Base-by-base conservation (phyloP, 2,797 vertebrate genomes). In the Sebastes hubbsi region DNA sequence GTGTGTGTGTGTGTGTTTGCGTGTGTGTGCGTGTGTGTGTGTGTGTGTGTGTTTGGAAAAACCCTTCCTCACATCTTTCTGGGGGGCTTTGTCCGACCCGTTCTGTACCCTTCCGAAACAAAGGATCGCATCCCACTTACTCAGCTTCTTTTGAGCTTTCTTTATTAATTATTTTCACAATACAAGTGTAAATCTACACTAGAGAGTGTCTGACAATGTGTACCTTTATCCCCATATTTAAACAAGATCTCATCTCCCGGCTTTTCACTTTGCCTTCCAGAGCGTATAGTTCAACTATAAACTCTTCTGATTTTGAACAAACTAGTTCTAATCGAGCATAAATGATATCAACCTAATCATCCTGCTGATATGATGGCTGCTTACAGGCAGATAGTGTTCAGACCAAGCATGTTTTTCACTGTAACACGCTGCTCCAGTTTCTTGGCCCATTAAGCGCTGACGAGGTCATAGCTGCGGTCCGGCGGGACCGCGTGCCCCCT, bases 371-470 rank as follows among this genome's bases (percentile, higher is more conserved):
- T 10, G 36, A n/a, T 5, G 32, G 14, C 32, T 70, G 67, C 32
- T 70, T 27, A 12, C 1, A 8, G 34, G 25, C 55, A 38, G 22
- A 5, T 8, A 38, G 6, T 14, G 54, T 70, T 11, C 16, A 24
- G 54, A 69, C 22, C 36, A 8, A 14, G 12, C 54, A 61, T 62
- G 62, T 56, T 63, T 42, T 70, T 62, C 11, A 67, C 25, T 24
- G 14, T 54, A 65, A 72, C 30, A 32, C 73, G 38, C 78, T 80
- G 85, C 84, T 91, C 81, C 32, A 76, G 84, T 91, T 90, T 92
- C 81, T 82, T 91, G 91, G 89, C 87, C 82, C 62, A 71, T 66
- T 80, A 89, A 85, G 67, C 18, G 84, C 93, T 88, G 89, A 93
- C 62, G 22, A 61, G 56, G 78, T 69, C 70, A 85, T 84, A 83